Evolutionary conservation across 35 echinoderm and acorn worm species (phyloP), one percentile per base, ranked within the genome.

Genomic region (Lytechinus variegatus): DNA sequence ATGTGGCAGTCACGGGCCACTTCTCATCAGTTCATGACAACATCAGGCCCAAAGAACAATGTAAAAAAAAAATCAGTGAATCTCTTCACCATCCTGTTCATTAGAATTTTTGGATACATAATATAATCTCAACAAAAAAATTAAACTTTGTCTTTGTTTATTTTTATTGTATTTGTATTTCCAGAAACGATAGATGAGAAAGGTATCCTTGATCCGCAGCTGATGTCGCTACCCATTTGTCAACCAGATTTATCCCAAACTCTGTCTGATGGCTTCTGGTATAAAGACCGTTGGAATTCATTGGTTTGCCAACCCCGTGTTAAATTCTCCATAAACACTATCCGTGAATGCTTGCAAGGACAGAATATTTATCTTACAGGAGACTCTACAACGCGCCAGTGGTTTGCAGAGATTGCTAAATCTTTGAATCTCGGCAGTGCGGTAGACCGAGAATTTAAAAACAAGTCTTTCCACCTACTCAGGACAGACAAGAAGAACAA

Each of bases 361-460:
- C 86, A 94, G 28, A 90, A 89, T 16, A 56, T 97, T 12, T 86
- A 87, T 28, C 54, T 97, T 9, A 87, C 87, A 27, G 96, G 96
- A 21, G 96, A 97, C 86, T 97, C 96, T 4, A 97, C 96, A 4
- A 94, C 93, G 9, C 61, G 96, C 2, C 96, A 97, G 28, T 95
- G 95, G 96, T 95, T 95, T 52, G 51, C 72, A 16, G 53, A 57
- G 53, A 28, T 95, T 27, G 91, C 57, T 8, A 53, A 95, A 7
- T 54, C 55, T 3, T 66, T 88, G n/a, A 61, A 27, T 13, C 13
- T 95, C 0, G 66, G 86, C 54, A 95, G 27, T 66, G 16, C 55
- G 11, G 89, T 14, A 24, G 52, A 93, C 4, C 86, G 55, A 9
- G 54, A 87, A 19, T 94, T 58, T 12, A 86, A 33, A 91, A 58